A percentile compares a stretch with the other conserved stretches of the same genome.
Conservation (phyloP, 2,797 vertebrate genomes). For the Dicrostonyx torquatus region DNA sequence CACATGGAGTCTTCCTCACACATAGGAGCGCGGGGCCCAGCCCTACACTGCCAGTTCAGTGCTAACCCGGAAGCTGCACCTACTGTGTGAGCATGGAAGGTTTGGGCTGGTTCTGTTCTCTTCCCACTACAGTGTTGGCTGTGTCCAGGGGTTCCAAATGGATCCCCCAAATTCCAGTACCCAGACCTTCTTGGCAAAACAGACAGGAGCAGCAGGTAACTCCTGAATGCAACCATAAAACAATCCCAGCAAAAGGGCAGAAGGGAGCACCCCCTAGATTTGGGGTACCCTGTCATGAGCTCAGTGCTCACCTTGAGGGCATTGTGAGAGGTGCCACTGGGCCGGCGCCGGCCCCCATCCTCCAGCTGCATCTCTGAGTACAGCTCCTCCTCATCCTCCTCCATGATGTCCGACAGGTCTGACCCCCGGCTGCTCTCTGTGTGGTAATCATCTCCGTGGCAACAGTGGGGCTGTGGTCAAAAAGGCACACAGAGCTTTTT, state of each 20-base stretch:
- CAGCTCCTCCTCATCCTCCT: slow-evolving; percentile 98
- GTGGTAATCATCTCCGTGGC: slow-evolving; percentile 96
- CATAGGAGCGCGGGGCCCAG: neutral
- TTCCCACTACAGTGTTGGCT: neutral
- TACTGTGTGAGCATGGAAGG: accelerated
- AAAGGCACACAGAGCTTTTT: neutral
- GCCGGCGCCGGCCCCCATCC: slow-evolving; percentile 92
- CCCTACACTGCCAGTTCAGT: neutral
- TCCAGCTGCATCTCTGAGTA: slow-evolving; percentile 99
- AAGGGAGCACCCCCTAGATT: accelerated
- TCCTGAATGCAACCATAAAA: neutral
- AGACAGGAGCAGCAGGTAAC: too few relatives aligned
- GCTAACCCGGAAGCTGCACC: neutral
- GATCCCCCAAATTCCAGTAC: neutral
- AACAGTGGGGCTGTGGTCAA: slow-evolving; percentile 89
- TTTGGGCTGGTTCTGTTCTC: accelerated
- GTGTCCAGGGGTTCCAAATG: neutral
- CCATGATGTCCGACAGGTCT: slow-evolving; percentile 98
- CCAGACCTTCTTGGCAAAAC: neutral
- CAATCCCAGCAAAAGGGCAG: neutral
- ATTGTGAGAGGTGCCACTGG: slow-evolving; percentile 93
- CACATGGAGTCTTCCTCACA: neutral
- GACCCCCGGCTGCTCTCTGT: slow-evolving; percentile 98
- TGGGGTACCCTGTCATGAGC: neutral
- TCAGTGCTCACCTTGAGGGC: slow-evolving; percentile 93